Base-by-base conservation (phyloP, 2,888 invertebrate species). In the Tiliacea aurago region DNA sequence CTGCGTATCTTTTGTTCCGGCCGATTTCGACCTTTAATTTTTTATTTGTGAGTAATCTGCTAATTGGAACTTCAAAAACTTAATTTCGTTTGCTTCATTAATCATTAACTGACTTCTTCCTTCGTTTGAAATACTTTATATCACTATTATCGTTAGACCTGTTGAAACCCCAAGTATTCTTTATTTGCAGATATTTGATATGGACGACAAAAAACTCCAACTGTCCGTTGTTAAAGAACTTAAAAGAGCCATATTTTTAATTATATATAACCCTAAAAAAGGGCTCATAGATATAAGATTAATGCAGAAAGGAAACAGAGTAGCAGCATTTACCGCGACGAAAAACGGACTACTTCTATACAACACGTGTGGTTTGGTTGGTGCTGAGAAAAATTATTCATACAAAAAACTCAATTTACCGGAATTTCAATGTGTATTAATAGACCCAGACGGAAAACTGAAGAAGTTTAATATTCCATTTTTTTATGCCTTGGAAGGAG, bases 261-360 rank as follows among this genome's bases (percentile, higher is more conserved):
- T 98, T 3, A 99, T 99, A 81, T 99, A 99, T 93, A 98, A 99
- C 10, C 98, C 99, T 0, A 98, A 98, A 85, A 97, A 99, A 91
- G 99, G 99, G 20, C 97, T 99, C 10, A 97, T 99, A 70, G 99
- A 99, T 94, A 98, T 99, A 74, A 99, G 99, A 97, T 97, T 98
- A 6, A 97, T 99, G 89, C 98, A 99, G 91, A 98, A 98, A 90
- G 99, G 99, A 0, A 98, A 98, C 18, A 97, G 99, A 93, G 98
- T 99, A 11, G 98, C 99, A 20, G 98, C 98, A 0, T 99, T 99
- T 92, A 98, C 98, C 62, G 99, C 99, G 0, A 98, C 98, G 62
- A 99, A 98, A 93, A 97, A 97, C 90, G 99, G 98, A 47, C 97
- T 97, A 89, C 95, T 99, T 41, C 90, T 99, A 6, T 98, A 98